phyloP scores from a whole-genome alignment of 2,888 invertebrate genomes.

The Cheilosia grossa region DNA sequence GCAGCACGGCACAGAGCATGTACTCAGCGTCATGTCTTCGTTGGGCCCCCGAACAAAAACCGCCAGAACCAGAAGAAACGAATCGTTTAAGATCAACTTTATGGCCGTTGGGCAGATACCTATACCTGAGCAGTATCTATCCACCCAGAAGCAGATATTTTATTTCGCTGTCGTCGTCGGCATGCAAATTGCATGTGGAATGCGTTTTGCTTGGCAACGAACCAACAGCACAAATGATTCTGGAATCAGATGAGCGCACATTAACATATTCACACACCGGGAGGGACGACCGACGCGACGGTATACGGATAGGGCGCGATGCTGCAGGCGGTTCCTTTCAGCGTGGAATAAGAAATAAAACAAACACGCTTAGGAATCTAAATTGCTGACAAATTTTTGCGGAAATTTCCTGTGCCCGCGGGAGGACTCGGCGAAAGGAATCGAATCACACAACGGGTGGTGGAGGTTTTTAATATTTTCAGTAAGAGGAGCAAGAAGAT shows the following conservation, averaged over 20 bases:
- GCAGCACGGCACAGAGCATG: slow-evolving; percentile 45
- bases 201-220: slow-evolving; percentile 49
- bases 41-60: slow-evolving; percentile 37
- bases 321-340: not conserved
- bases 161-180: slow-evolving; percentile 68
- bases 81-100: slow-evolving; percentile 70
- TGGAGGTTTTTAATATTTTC: slow-evolving; percentile 47
- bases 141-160: slow-evolving; percentile 54
- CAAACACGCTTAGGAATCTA: slow-evolving; percentile 48
- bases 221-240: slow-evolving; percentile 57
- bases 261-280: slow-evolving; percentile 67
- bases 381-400: slow-evolving; percentile 67
- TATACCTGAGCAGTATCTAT: slow-evolving; percentile 34
- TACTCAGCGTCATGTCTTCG: slow-evolving; percentile 37
- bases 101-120: slow-evolving; percentile 57
- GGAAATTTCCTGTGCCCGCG: slow-evolving; percentile 17
- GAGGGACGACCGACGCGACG: slow-evolving; percentile 14
- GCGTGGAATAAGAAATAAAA: slow-evolving; percentile 41
- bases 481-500: slow-evolving; percentile 26
- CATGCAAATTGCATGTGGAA: slow-evolving; percentile 74
- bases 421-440: not conserved
- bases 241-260: slow-evolving; percentile 65
- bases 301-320: not conserved
- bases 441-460: slow-evolving; percentile 15
- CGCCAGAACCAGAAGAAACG: too few species aligned